A percentile compares a stretch with the other conserved stretches of the same genome.
These are phyloP conservation scores for Nomada fucata DNA, from an alignment of 2,888 invertebrate species.

Conservation along the genomic window DNA sequence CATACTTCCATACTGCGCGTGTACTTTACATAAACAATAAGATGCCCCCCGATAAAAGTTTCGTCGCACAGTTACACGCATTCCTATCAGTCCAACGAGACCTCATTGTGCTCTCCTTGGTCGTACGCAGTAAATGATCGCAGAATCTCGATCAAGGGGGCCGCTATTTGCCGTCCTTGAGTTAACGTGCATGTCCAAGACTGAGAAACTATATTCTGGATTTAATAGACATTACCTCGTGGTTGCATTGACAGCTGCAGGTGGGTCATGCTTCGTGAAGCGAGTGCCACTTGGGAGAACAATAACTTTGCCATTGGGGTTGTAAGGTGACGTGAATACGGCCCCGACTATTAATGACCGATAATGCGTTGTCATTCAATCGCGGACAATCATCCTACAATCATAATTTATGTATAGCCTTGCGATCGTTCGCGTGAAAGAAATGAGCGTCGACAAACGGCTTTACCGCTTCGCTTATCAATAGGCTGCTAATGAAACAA, in stretches of 20 bases:
- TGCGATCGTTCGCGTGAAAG: conserved; percentile 25
- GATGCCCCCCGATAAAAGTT: conserved; percentile 1
- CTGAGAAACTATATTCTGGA: conserved; percentile 36
- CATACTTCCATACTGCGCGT: too few species aligned
- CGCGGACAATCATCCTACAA: conserved; percentile 62
- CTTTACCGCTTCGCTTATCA: conserved; percentile 55
- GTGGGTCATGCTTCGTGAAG: conserved; percentile 47
- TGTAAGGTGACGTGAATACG: conserved; percentile 63
- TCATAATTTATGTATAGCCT: conserved; percentile 68
- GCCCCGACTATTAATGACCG: conserved; percentile 68
- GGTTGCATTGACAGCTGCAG: conserved; percentile 54
- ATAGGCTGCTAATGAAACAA: conserved; percentile 74
- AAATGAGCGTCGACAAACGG: conserved; percentile 33
- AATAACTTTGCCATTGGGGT: conserved; percentile 63
- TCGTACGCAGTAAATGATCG: conserved; percentile 13
- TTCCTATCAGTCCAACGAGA: conserved; percentile 17
- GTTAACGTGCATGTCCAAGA: conserved; percentile 20
- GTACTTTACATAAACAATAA: too few species aligned
- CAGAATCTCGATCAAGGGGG: conserved; percentile 33
- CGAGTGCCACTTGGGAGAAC: conserved; percentile 58
- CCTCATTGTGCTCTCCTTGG: conserved; percentile 22
- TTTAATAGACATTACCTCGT: conserved; percentile 47
- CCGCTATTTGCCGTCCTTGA: conserved; percentile 23
- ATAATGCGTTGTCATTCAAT: conserved; percentile 72
- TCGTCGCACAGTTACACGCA: neutral